phyloP scores from a whole-genome alignment of 2,797 vertebrate species.

The Tauraco hartlaubi region DNA sequence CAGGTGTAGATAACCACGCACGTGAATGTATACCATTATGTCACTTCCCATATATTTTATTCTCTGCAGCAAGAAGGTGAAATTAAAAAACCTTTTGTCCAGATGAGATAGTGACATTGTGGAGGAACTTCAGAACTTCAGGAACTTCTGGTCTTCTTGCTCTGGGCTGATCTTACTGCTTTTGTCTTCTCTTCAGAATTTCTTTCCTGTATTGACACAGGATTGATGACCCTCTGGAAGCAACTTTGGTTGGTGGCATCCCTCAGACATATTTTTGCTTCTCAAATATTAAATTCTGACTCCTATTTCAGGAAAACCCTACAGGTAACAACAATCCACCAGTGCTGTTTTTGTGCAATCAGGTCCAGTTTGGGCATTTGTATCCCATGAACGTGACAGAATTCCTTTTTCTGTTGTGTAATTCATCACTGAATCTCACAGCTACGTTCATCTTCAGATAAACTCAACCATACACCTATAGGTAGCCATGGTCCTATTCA shows the following conservation, averaged over 20 bases:
- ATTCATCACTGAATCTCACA: background rate
- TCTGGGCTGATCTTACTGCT: background rate
- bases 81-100: background rate
- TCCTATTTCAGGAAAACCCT: background rate
- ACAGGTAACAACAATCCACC: background rate
- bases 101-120: background rate
- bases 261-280: background rate
- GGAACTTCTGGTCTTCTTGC: background rate
- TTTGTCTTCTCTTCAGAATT: background rate
- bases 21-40: accelerated
- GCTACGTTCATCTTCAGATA: background rate
- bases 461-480: background rate
- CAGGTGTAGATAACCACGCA: background rate
- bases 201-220: background rate
- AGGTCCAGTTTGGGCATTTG: background rate
- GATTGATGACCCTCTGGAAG: background rate
- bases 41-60: background rate
- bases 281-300: background rate
- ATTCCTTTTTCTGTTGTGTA: background rate
- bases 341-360: background rate
- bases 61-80: background rate
- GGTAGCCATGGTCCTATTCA: background rate
- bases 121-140: background rate
- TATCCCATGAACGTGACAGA: background rate
- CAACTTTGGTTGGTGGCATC: background rate